phyloP scores from a whole-genome alignment of 1,140 invertebrate species.

The Leptopilina boulardi region DNA sequence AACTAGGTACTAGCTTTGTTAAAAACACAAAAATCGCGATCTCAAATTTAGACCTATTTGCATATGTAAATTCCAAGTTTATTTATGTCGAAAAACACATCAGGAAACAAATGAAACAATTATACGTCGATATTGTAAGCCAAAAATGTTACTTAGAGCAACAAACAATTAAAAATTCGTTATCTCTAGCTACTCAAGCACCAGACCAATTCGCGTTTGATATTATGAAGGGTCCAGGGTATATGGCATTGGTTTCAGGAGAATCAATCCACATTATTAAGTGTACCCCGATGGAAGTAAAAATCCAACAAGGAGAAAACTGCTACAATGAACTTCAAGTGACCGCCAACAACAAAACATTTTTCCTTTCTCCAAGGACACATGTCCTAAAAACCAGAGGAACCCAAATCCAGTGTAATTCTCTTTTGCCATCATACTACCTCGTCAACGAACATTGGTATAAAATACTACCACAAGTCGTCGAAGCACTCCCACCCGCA shows the following conservation, averaged over 20 bases:
- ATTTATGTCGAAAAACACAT: not conserved
- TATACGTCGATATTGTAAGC: slow-evolving; percentile 45
- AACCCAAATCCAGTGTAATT: not conserved
- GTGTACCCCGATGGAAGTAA: slow-evolving; percentile 37
- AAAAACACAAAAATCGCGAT: too few relatives aligned
- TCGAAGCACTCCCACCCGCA: too few relatives aligned
- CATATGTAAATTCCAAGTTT: not conserved
- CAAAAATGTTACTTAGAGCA: slow-evolving; percentile 46
- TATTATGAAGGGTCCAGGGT: slow-evolving; percentile 47
- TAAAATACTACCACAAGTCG: too few relatives aligned
- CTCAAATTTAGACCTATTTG: not conserved
- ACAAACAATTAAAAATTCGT: slow-evolving; percentile 39
- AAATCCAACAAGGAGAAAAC: not conserved
- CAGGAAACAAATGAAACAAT: not conserved
- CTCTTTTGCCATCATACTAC: too few relatives aligned
- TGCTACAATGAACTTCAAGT: slow-evolving; percentile 34
- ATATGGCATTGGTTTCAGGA: slow-evolving; percentile 39
- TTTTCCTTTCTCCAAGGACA: not conserved
- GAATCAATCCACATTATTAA: slow-evolving; percentile 45
- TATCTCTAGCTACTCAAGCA: slow-evolving; percentile 37
- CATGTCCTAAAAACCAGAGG: not conserved
- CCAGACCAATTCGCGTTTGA: slow-evolving; percentile 50
- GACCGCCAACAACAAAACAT: not conserved
- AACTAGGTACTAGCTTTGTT: too few relatives aligned
- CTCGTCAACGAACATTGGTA: too few relatives aligned